Base-by-base conservation (phyloP, 2,888 invertebrate species). In the Thumatha senex region DNA sequence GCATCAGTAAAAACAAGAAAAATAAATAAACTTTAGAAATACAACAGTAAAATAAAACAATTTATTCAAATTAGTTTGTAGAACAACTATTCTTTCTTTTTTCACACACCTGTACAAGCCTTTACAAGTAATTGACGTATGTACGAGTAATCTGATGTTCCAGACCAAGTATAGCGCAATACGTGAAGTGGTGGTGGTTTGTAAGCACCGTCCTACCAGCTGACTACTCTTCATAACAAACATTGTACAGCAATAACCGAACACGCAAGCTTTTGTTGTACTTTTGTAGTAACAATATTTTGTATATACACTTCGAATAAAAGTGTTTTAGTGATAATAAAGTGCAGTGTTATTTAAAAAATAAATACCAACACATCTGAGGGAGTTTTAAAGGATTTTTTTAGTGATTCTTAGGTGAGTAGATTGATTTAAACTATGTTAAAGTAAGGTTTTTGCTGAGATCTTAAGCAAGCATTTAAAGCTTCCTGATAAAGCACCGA, bases 131-230 rank as follows among this genome's bases (percentile, higher is more conserved):
- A 42, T 36, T 36, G 40, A 2, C 13, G 39, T 40, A 11, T 43
- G 51, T 47, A 48, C 48, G 34, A 14, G n/a, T n/a, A n/a, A n/a
- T n/a, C n/a, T 35, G 40, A 45, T 40, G 42, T 43, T 29, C 40
- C 11, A 49, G 13, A 24, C 18, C 18, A 54, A n/a, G n/a, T n/a
- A 33, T 58, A 51, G 43, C 58, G 68, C 70, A 69, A 70, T 48
- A 53, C 31, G 34, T 31, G 30, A 11, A 38, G 69, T 72, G 72
- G 80, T 63, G 75, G 76, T 73, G 68, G 74, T 13, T 53, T 39
- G 47, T 30, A 48, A 48, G 53, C 44, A 29, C 14, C 36, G 34
- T 15, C 24, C 18, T 44, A 48, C 47, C 67, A 60, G 66, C 75
- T 72, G 63, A 8, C n/a, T 5, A 11, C 60, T 66, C 18, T 67